Evolutionary conservation across 64 coral and sea anemone species (phyloP).

Genomic region (Montipora capricornis): DNA sequence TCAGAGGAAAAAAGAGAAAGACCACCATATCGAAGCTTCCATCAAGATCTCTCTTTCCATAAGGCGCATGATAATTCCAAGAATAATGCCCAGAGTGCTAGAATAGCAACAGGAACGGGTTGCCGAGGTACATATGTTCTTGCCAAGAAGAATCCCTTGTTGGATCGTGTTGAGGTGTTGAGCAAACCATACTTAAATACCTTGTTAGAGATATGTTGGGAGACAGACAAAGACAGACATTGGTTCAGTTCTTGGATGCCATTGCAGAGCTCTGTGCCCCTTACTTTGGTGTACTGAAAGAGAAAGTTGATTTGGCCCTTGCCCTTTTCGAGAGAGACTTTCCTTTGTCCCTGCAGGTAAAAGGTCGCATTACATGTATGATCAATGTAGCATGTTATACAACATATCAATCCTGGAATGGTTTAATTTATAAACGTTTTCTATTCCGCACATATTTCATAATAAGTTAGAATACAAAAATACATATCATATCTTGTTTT

Average conservation of each 20-base stretch:
- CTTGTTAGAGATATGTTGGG: conserved; percentile 36
- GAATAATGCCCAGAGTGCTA: conserved; percentile 39
- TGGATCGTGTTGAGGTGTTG: conserved; percentile 47
- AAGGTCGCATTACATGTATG: conserved; percentile 4
- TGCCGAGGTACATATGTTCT: conserved; percentile 50
- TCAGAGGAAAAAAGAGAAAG: conserved; percentile 31
- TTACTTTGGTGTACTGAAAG: conserved; percentile 1
- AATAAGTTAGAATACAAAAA: no score
- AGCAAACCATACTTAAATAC: conserved; percentile 45
- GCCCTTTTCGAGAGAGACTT: conserved; percentile 55
- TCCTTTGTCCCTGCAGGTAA: conserved; percentile 68
- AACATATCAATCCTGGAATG: background rate
- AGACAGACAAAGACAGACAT: conserved; percentile 21
- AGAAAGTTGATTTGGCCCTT: conserved; percentile 16
- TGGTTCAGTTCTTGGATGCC: conserved; percentile 45
- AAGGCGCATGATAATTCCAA: conserved; percentile 56
- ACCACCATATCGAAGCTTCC: conserved; percentile 6
- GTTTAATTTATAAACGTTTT: background rate
- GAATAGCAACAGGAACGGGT: conserved; percentile 63
- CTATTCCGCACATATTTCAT: no score
- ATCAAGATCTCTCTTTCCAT: conserved; percentile 45
- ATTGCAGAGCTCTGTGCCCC: conserved; percentile 19
- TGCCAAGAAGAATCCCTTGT: conserved; percentile 52
- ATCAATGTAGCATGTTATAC: background rate
- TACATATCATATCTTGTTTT: no score